Evolutionary conservation across 2,113 vertebrate genomes (phyloP).

Genomic region (Echinops telfairi): DNA sequence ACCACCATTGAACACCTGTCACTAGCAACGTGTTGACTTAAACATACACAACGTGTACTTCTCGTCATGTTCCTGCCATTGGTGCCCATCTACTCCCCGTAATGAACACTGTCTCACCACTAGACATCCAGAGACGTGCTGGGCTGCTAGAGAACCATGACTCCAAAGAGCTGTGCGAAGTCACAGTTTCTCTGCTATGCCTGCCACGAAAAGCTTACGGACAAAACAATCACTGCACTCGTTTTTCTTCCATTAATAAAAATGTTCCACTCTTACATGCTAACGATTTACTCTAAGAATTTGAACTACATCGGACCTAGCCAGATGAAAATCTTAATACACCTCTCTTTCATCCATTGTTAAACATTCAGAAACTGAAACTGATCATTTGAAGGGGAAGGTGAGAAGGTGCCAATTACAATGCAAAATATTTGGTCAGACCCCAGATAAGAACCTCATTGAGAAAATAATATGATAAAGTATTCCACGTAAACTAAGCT

Average conservation of each 20-base stretch:
- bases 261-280: slow-evolving; percentile 13
- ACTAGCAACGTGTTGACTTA: slow-evolving; percentile 78
- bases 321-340: slow-evolving; percentile 16
- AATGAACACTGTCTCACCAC: slow-evolving; percentile 56
- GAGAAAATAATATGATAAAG: not conserved
- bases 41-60: slow-evolving; percentile 78
- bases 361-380: not conserved
- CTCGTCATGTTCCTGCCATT: slow-evolving; percentile 82
- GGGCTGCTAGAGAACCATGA: slow-evolving; percentile 19
- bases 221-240: slow-evolving; percentile 41
- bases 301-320: slow-evolving; percentile 43
- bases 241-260: slow-evolving; percentile 50
- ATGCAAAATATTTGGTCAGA: not conserved
- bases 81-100: slow-evolving; percentile 58
- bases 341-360: slow-evolving; percentile 51
- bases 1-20: slow-evolving; percentile 87
- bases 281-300: slow-evolving; percentile 41
- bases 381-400: not conserved
- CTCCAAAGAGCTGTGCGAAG: not conserved
- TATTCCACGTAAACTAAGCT: slow-evolving; percentile 18
- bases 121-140: slow-evolving; percentile 64
- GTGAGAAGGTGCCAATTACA: slow-evolving; percentile 48
- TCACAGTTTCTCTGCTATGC: slow-evolving; percentile 45
- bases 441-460: not conserved
- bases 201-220: slow-evolving; percentile 24